Evolutionary conservation across 2,113 vertebrate species (phyloP), one percentile per base, ranked within the genome.

Genomic region (Alectura lathami): DNA sequence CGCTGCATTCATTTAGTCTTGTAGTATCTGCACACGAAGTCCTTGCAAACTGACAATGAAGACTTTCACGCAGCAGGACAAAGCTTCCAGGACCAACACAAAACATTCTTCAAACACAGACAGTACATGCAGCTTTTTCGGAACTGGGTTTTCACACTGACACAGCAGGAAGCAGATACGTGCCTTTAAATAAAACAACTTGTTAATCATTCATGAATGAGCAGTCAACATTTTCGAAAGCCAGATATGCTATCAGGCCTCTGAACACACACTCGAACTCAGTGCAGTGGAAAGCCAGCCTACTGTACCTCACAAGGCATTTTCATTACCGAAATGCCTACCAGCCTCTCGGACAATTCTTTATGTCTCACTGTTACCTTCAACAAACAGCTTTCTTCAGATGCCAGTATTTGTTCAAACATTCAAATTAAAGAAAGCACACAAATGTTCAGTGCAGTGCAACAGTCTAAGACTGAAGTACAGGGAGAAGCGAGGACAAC

Each of bases 191-290:
- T 92, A 91, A 93, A 83, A 45, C 79, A 83, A 83, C 40, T 74
- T 53, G 94, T 96, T 97, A 97, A 97, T 96, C 90, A 96, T 96
- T 95, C 56, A 95, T 75, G 89, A 97, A 94, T 34, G 72, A 95
- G 74, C 78, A 91, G 93, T 57, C 84, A 95, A 92, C 77, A 79
- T 92, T 89, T 81, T 50, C 88, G 91, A 83, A 90, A 85, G 91
- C 94, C 5, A 94, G 86, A 93, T 87, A 89, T 0, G 11, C 57
- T 91, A 91, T 85, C 95, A 77, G 70, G 67, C 75, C 78, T 70
- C 75, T 47, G 64, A 90, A 83, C 78, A 60, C 57, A 38, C 30
- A 6, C 75, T 66, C 63, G 45, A 89, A 47, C 79, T 60, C 72
- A 7, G 5, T 17, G 68, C 63, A 79, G 20, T 10, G 51, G 68